Evolutionary conservation across 2,888 invertebrate species (phyloP), one percentile per base, ranked within the genome.

Genomic region (Drosophila greeni): DNA sequence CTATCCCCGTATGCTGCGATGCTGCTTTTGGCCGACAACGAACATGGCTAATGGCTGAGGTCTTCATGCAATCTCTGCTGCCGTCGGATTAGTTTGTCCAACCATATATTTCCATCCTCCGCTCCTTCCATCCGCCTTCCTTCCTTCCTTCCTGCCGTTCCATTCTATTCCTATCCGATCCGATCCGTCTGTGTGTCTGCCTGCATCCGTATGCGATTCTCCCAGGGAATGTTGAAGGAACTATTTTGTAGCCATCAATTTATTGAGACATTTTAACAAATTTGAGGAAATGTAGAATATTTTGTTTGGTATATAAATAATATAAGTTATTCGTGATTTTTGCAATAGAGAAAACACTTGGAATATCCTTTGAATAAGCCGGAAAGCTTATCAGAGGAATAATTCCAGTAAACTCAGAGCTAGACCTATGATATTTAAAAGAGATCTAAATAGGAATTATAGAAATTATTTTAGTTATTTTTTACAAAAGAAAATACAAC

Each of bases 61-160:
- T 52, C 58, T 37, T 42, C 62, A 37, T 68, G 61, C 53, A 57
- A 37, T 58, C 55, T 64, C 62, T 49, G 54, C 39, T 57, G 71
- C 68, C 58, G 42, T 24, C 66, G 70, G 70, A 70, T 70, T 70
- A 70, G 70, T 62, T 55, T 48, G 62, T 54, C 67, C 66, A 37
- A 34, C 66, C 66, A 60, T 43, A 60, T 60, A 61, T 60, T 36
- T 42, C 49, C 23, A 60, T 36, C 34, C 61, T 29, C 34, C 39
- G 34, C 24, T 20, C n/a, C n/a, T n/a, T n/a, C n/a, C 23, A 26
- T 42, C 31, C 23, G 31, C n/a, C 29, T 3, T 29, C 34, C 55
- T 29, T 57, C 59, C 59, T 45, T 59, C 61, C 61, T 48, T 62
- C 61, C 61, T 48, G 61, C 62, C 61, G 60, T 24, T 56, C 51